phyloP scores from a whole-genome alignment of 2,113 vertebrate species.

The Columbina picui region DNA sequence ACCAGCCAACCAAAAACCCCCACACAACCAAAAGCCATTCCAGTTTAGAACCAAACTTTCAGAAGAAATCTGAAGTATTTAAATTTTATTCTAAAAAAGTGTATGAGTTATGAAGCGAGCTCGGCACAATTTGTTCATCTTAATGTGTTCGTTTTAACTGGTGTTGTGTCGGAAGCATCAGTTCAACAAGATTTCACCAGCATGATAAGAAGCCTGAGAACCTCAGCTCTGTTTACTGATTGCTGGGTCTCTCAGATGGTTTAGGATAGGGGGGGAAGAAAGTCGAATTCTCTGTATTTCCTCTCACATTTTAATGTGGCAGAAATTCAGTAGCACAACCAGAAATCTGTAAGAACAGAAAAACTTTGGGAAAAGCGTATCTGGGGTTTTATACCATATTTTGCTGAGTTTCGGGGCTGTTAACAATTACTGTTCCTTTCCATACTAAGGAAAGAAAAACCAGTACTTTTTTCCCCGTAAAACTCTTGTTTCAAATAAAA shows the following conservation, averaged over 20 bases:
- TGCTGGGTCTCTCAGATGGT: neutral
- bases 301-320: neutral
- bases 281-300: neutral
- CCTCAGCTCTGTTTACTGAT: neutral
- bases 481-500: neutral
- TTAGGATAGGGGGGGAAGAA: neutral
- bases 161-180: neutral
- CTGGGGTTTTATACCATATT: neutral
- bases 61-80: neutral
- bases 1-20: too few relatives aligned
- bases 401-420: neutral
- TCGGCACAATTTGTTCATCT: neutral
- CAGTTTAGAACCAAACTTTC: neutral
- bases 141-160: neutral
- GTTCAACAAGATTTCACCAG: neutral
- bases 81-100: neutral
- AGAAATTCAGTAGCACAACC: neutral
- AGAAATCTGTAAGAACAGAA: neutral
- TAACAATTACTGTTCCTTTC: neutral
- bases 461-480: neutral
- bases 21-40: too few relatives aligned
- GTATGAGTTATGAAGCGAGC: neutral
- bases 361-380: neutral
- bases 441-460: neutral
- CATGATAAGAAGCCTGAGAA: neutral